Evolutionary conservation across 1,140 invertebrate species (phyloP).

Genomic region (Rhyzopertha dominica): DNA sequence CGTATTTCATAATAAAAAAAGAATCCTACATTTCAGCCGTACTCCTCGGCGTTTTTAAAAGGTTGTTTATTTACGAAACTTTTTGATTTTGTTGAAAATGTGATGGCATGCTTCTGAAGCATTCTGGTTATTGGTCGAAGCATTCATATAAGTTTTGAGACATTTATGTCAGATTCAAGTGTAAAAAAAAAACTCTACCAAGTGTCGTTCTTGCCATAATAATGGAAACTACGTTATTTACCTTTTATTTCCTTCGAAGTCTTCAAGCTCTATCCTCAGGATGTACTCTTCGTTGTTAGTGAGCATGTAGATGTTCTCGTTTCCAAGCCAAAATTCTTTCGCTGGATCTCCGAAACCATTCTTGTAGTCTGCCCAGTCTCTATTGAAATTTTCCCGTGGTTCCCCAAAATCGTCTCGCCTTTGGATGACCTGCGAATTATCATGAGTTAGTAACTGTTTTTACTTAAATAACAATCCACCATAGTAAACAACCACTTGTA

Average conservation of each 20-base stretch:
- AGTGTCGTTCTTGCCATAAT: not conserved
- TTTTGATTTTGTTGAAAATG: no score
- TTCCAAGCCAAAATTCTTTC: constrained; percentile 90
- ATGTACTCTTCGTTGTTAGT: constrained; percentile 92
- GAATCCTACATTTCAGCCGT: no score
- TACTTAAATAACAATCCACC: no score
- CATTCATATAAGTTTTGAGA: no score
- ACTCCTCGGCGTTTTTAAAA: no score
- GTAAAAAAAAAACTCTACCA: constrained; percentile 9
- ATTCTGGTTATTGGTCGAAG: no score
- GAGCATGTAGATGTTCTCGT: constrained; percentile 90
- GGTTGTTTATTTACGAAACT: no score
- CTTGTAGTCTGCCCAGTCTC: constrained; percentile 94
- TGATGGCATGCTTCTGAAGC: no score
- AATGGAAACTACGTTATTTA: constrained; percentile 57
- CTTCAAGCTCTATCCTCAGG: constrained; percentile 82
- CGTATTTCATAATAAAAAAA: no score
- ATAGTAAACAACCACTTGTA: no score
- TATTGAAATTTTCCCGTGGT: constrained; percentile 85
- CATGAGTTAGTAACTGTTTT: no score
- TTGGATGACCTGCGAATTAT: constrained; percentile 77
- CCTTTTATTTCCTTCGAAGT: constrained; percentile 91
- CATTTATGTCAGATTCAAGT: not conserved
- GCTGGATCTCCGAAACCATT: constrained; percentile 89
- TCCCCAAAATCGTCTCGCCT: constrained; percentile 81